phyloP scores from a whole-genome alignment of 1,140 invertebrate species.

The Cotesia vestalis region DNA sequence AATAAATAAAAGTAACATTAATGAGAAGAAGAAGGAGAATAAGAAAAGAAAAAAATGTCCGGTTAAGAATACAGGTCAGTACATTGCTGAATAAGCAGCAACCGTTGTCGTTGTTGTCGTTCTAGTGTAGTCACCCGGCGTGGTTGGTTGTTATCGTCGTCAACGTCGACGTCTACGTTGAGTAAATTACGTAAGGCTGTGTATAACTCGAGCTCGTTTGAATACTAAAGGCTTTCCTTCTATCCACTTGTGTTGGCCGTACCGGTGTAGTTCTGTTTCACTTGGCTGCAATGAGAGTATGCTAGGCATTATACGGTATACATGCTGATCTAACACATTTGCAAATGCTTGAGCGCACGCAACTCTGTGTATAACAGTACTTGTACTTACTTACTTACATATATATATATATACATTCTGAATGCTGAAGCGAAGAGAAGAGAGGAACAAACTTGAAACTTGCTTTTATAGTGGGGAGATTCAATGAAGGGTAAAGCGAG shows the following conservation, averaged over 20 bases:
- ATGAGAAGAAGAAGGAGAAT: conserved; percentile 26
- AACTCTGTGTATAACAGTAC: neutral
- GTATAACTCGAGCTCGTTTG: conserved; percentile 54
- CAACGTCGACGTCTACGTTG: conserved; percentile 36
- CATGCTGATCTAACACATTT: conserved; percentile 18
- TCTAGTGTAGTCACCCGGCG: too few species aligned
- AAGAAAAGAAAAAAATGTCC: conserved; percentile 32
- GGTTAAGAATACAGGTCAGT: conserved; percentile 58
- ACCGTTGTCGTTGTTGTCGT: conserved; percentile 34
- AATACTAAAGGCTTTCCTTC: conserved; percentile 45
- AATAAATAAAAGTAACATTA: conserved; percentile 41
- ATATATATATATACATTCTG: neutral
- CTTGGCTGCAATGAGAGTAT: too few species aligned
- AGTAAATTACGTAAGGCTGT: conserved; percentile 56
- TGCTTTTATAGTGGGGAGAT: neutral
- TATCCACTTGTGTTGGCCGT: neutral
- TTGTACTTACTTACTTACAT: neutral
- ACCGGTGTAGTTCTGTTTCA: neutral
- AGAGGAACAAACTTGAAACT: neutral
- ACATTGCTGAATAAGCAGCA: conserved; percentile 57
- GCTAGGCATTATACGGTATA: conserved; percentile 23
- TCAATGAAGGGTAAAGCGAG: conserved; percentile 20
- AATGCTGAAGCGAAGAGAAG: conserved; percentile 18
- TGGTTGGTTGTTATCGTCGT: too few species aligned
- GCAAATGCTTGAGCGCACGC: conserved; percentile 10